Conservation (phyloP, 2,888 invertebrate genomes). For the Cerastis leucographa region DNA sequence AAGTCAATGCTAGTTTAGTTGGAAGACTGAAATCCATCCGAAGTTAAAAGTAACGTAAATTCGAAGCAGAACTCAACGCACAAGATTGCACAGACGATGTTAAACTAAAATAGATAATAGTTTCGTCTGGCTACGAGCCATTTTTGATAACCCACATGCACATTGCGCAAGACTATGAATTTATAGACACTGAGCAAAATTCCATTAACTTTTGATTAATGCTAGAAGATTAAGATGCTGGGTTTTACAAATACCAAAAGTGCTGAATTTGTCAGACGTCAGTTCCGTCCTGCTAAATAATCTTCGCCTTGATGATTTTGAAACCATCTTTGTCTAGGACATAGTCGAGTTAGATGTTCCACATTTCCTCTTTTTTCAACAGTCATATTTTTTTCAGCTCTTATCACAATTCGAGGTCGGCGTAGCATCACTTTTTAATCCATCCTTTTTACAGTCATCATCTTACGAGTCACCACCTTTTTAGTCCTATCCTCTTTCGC, state of each 20-base stretch:
- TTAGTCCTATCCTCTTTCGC: neutral
- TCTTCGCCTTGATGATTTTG: too few species aligned
- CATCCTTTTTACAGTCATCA: neutral
- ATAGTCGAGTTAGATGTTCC: neutral
- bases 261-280: neutral
- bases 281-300: neutral
- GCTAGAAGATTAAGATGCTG: neutral
- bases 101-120: conserved; percentile 51
- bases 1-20: neutral
- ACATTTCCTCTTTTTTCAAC: neutral
- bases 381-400: neutral
- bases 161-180: conserved; percentile 40
- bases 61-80: conserved; percentile 6
- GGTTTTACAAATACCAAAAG: neutral
- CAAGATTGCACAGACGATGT: conserved; percentile 26
- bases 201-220: neutral
- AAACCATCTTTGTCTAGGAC: neutral
- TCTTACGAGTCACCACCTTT: too few species aligned
- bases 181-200: conserved; percentile 6
- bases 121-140: conserved; percentile 52
- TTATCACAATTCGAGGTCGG: neutral
- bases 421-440: neutral
- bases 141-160: conserved; percentile 60
- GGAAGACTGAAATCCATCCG: neutral
- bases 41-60: neutral